A percentile compares a stretch with the other conserved stretches of the same genome.
These are phyloP conservation scores for Tenebrosternarchus preto DNA, from an alignment of 2,113 vertebrate genomes.

Conservation along the genomic window DNA sequence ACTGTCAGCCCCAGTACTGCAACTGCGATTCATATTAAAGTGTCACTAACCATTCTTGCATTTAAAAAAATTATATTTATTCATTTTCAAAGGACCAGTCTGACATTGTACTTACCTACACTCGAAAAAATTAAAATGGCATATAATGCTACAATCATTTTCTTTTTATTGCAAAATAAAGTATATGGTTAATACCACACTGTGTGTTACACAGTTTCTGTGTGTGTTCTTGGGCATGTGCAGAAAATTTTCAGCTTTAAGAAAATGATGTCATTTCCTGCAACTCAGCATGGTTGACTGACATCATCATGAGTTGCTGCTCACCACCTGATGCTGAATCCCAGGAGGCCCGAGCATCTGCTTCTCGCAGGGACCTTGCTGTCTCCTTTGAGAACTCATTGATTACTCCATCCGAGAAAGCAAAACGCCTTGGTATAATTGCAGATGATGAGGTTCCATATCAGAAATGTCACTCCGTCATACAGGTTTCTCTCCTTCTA, in stretches of 20 bases:
- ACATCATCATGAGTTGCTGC: no score
- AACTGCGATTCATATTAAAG: background rate
- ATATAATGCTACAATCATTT: constrained; percentile 18
- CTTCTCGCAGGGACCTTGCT: no score
- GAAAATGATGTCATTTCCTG: constrained; percentile 37
- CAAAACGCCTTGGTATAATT: no score
- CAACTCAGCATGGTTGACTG: no score
- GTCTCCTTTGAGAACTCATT: no score
- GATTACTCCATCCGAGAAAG: no score
- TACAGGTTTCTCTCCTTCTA: no score
- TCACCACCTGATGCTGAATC: no score
- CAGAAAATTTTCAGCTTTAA: background rate
- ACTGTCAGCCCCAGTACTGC: background rate
- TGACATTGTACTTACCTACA: constrained; percentile 24
- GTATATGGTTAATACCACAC: background rate
- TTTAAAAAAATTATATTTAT: background rate
- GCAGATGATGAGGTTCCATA: no score
- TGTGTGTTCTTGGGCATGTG: background rate
- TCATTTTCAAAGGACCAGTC: background rate
- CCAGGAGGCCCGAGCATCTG: no score
- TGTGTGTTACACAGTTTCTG: background rate
- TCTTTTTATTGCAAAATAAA: background rate
- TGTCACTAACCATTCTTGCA: background rate
- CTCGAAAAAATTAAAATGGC: background rate
- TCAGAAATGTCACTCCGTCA: no score